Evolutionary conservation across 2,113 vertebrate species (phyloP), one percentile per base, ranked within the genome.

Genomic region (Ellobius talpinus): DNA sequence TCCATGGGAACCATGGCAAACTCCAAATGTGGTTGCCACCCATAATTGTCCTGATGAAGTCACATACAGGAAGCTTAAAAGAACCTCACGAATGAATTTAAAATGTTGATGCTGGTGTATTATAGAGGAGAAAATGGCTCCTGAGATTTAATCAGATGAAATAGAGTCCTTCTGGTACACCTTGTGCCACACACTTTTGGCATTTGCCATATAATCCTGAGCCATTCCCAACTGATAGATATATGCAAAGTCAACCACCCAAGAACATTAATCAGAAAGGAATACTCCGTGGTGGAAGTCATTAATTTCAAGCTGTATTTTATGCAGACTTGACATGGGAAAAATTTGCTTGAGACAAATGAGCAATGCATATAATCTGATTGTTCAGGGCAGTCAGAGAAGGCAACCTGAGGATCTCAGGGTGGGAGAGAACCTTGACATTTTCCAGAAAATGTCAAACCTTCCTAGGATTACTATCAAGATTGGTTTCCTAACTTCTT

Each of bases 401-500:
- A 86, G 10, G 19, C 14, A 61, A 24, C 1, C 12, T n/a, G n/a
- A 87, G 39, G 63, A 24, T 39, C 12, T 47, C 13, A 47, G 39
- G 11, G 19, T 45, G 24, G 24, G 42, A 52, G 9, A 14, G 10
- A 91, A 42, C 23, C 31, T 66, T 50, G 50, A 52, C 63, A 84
- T 78, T 86, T 89, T 76, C 65, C 13, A 78, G 74, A 90, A 88
- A 66, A 87, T 87, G 70, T 31, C 91, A 96, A 68, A 90, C 7
- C 39, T 87, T 85, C 78, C n/a, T 68, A 94, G 90, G 47, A 91
- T 61, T n/a, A 31, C 19, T 45, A 65, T 81, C 76, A 79, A 63
- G 26, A 68, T 92, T 96, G 91, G 61, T 70, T 95, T 91, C 86
- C 55, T 45, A 76, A 52, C 58, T 66, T 91, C 42, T 76, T 36